These are phyloP conservation scores for Lanius collurio DNA, from an alignment of 2,113 vertebrate species.

Conservation along the genomic window DNA sequence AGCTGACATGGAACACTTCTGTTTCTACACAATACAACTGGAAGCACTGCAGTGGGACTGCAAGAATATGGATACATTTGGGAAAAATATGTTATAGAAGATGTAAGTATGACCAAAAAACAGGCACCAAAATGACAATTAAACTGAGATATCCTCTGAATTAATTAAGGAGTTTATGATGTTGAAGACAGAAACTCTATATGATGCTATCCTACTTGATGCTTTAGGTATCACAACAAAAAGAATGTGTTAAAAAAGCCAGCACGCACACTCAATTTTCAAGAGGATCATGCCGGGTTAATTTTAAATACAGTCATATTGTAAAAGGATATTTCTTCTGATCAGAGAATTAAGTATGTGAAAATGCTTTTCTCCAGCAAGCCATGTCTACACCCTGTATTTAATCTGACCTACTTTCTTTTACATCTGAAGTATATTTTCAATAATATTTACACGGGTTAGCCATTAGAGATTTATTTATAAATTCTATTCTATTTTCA, in stretches of 20 bases:
- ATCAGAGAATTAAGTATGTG: neutral
- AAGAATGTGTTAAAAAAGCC: neutral
- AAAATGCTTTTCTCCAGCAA: neutral
- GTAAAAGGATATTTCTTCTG: neutral
- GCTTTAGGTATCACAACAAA: neutral
- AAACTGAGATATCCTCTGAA: neutral
- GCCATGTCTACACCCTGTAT: neutral
- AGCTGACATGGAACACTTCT: neutral
- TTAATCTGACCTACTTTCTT: neutral
- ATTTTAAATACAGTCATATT: neutral
- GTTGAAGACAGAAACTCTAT: neutral
- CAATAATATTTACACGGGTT: neutral
- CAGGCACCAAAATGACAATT: neutral
- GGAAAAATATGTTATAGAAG: neutral
- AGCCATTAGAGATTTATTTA: neutral
- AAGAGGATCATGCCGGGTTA: neutral
- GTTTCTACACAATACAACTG: neutral
- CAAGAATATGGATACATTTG: neutral
- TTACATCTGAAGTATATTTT: neutral
- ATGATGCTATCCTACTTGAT: neutral
- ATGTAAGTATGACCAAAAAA: neutral
- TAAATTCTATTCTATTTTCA: neutral
- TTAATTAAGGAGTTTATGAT: neutral
- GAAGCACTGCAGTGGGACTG: neutral
- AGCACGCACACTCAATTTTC: neutral